phyloP scores from a whole-genome alignment of 1,140 invertebrate species.

The Uloborus diversus region DNA sequence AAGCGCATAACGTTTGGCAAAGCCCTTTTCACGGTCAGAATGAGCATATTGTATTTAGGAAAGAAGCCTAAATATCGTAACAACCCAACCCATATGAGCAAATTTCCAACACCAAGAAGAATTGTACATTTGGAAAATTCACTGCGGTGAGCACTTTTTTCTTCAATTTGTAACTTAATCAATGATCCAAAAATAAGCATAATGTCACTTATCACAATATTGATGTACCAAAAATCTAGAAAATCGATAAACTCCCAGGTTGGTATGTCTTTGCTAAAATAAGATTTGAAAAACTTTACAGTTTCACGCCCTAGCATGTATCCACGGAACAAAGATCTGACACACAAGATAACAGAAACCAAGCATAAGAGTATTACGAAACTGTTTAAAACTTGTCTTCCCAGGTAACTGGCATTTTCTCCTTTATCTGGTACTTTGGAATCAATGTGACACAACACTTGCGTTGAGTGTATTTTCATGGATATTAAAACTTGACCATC shows the following conservation, averaged over 20 bases:
- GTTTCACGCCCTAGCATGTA: constrained; percentile 83
- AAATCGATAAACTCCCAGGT: constrained; percentile 87
- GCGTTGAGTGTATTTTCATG: constrained; percentile 71
- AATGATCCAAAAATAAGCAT: constrained; percentile 91
- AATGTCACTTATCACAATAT: constrained; percentile 97
- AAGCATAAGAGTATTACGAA: constrained; percentile 87
- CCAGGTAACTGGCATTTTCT: constrained; percentile 8
- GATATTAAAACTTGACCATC: constrained; percentile 81
- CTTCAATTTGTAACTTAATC: constrained; percentile 93
- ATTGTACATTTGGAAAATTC: constrained; percentile 95
- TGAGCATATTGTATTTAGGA: constrained; percentile 96
- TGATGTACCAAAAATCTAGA: constrained; percentile 96
- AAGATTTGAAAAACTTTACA: constrained; percentile 77
- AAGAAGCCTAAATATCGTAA: constrained; percentile 97
- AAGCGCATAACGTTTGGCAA: constrained; percentile 93
- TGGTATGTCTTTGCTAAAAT: constrained; percentile 77
- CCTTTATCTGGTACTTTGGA: not conserved
- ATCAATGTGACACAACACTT: constrained; percentile 23
- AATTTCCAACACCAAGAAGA: constrained; percentile 91
- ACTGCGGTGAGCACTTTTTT: constrained; percentile 76
- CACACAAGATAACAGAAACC: constrained; percentile 85
- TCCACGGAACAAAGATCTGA: constrained; percentile 86
- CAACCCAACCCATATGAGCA: constrained; percentile 97
- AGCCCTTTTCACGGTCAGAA: constrained; percentile 92
- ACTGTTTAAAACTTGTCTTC: constrained; percentile 76